Conservation (phyloP, 2,888 invertebrate genomes). For the Parasteatoda lunata region DNA sequence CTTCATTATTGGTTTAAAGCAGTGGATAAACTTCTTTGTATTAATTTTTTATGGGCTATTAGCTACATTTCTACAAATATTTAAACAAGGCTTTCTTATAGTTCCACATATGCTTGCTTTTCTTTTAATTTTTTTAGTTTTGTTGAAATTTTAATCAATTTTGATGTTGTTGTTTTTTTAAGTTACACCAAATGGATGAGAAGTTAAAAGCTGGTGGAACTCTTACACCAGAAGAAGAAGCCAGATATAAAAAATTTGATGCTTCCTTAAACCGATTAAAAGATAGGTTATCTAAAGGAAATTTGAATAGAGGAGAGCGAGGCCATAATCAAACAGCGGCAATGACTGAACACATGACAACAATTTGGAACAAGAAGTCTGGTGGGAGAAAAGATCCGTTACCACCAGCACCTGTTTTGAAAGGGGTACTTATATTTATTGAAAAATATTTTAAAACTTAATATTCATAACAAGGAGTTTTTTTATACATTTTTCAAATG, state of each 20-base stretch:
- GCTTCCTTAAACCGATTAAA: conserved; percentile 82
- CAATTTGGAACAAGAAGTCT: conserved; percentile 71
- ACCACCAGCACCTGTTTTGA: conserved; percentile 54
- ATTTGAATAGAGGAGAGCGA: conserved; percentile 80
- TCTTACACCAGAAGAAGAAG: conserved; percentile 78
- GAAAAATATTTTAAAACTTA: too few species aligned
- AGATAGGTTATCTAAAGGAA: conserved; percentile 85
- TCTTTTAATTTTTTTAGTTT: neutral
- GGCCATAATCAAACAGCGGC: conserved; percentile 84
- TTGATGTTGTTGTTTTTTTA: conserved; percentile 69
- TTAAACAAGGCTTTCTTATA: too few species aligned
- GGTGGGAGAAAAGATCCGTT: conserved; percentile 57
- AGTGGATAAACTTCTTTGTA: too few species aligned
- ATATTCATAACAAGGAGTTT: too few species aligned
- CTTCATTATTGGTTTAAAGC: too few species aligned
- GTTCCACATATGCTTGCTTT: neutral
- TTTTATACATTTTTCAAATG: too few species aligned
- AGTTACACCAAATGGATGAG: conserved; percentile 82
- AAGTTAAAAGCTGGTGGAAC: conserved; percentile 76
- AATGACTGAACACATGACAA: conserved; percentile 86
- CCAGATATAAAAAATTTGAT: conserved; percentile 84
- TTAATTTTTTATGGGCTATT: too few species aligned
- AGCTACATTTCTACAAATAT: too few species aligned
- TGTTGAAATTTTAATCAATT: neutral
- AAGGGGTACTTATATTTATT: conserved; percentile 9